Conservation (phyloP, 2,888 invertebrate species). For the Nebria brevicollis region DNA sequence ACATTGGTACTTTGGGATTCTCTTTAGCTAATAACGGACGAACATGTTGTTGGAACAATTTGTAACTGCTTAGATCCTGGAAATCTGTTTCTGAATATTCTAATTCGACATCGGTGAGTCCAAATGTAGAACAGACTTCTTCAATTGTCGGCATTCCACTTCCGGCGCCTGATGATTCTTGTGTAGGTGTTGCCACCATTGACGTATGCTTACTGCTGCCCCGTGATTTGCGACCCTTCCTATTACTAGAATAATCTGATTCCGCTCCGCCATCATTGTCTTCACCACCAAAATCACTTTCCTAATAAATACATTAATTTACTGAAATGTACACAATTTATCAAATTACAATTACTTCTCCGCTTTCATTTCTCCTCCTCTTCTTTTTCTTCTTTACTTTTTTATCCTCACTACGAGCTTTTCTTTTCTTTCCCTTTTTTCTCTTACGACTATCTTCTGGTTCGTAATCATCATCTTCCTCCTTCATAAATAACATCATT, state of each 20-base stretch:
- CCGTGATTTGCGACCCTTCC: conserved; percentile 72
- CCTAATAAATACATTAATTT: conserved; percentile 62
- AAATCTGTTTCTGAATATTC: conserved; percentile 92
- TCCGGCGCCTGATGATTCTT: conserved; percentile 62
- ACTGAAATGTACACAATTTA: background rate
- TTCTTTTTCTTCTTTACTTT: conserved; percentile 95
- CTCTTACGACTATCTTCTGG: conserved; percentile 86
- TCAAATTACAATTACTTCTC: conserved; percentile 68
- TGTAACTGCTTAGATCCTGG: conserved; percentile 91
- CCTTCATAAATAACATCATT: conserved; percentile 59
- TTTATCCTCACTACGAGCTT: conserved; percentile 88
- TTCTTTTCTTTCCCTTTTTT: conserved; percentile 94
- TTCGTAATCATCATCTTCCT: conserved; percentile 89
- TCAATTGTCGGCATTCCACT: conserved; percentile 89
- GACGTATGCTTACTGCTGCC: conserved; percentile 62
- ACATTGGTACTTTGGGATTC: conserved; percentile 94
- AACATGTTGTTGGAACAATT: conserved; percentile 93
- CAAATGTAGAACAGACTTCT: conserved; percentile 92
- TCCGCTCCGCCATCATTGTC: conserved; percentile 76
- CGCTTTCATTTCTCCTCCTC: conserved; percentile 92
- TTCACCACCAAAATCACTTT: conserved; percentile 78
- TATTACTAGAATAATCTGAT: conserved; percentile 79
- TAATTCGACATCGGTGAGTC: conserved; percentile 88
- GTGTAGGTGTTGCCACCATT: conserved; percentile 64
- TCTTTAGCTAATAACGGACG: conserved; percentile 92